These are phyloP conservation scores for Popillia japonica DNA, from an alignment of 1,140 invertebrate species.

Conservation along the genomic window DNA sequence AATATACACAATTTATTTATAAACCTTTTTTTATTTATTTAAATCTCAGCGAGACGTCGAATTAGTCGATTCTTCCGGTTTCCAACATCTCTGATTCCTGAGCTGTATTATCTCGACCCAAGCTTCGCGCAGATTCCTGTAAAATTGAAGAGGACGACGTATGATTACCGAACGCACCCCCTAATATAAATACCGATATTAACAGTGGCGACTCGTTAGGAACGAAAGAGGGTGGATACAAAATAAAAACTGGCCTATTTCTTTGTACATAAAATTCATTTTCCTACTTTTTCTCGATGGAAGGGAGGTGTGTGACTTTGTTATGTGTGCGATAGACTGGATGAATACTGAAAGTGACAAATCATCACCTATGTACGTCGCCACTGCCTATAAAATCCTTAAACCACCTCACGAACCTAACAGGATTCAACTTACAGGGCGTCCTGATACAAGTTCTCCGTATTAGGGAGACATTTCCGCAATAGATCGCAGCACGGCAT, in stretches of 20 bases:
- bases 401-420: no score
- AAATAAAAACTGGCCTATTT: no score
- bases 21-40: not conserved
- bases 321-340: no score
- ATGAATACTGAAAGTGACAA: no score
- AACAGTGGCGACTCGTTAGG: no score
- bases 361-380: no score
- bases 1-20: slow-evolving; percentile 26
- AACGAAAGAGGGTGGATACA: no score
- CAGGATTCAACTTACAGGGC: slow-evolving; percentile 49
- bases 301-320: no score
- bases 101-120: slow-evolving; percentile 65
- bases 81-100: slow-evolving; percentile 62
- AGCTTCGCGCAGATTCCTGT: slow-evolving; percentile 58
- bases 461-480: slow-evolving; percentile 55
- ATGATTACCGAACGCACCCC: not conserved
- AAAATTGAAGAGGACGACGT: slow-evolving; percentile 29
- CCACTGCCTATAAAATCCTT: no score
- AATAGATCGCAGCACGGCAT: slow-evolving; percentile 64
- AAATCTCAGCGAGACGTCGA: slow-evolving; percentile 48
- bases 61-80: slow-evolving; percentile 61
- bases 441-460: slow-evolving; percentile 50
- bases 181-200: not conserved
- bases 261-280: no score
- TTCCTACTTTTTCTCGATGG: no score